Conservation (phyloP, 1,140 invertebrate species). For the Mizuhopecten yessoensis region DNA sequence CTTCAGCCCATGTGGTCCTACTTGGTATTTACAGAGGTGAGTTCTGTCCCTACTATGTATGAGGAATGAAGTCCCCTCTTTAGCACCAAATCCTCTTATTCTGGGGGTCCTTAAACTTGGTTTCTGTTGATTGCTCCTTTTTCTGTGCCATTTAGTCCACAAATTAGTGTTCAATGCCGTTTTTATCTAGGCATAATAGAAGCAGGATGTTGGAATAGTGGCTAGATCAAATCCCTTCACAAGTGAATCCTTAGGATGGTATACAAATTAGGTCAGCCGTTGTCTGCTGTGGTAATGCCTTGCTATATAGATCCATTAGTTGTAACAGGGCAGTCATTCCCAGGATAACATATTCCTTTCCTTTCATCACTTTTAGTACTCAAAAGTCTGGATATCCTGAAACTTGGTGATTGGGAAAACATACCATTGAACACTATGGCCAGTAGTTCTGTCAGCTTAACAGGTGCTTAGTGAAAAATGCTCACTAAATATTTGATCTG, state of each 20-base stretch:
- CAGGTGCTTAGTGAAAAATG: too few relatives aligned
- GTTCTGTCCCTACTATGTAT: too few relatives aligned
- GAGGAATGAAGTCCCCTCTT: not conserved
- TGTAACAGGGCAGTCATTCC: constrained; percentile 12
- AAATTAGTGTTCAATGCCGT: not conserved
- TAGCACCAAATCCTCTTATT: not conserved
- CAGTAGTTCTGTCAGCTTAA: too few relatives aligned
- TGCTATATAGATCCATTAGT: not conserved
- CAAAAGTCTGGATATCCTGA: not conserved
- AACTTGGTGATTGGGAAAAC: not conserved
- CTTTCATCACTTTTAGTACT: constrained; percentile 2
- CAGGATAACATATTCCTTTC: not conserved
- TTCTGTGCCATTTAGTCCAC: not conserved
- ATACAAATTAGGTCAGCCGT: not conserved
- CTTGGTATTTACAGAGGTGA: not conserved
- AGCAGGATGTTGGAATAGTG: not conserved
- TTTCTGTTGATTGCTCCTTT: too few relatives aligned
- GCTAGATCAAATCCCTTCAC: not conserved
- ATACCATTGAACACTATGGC: not conserved
- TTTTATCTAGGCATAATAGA: not conserved
- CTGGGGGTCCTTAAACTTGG: not conserved
- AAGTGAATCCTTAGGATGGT: not conserved
- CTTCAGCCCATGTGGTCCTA: too few relatives aligned
- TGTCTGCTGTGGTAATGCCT: not conserved
- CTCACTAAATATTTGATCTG: too few relatives aligned